These are phyloP conservation scores for Bombus pascuorum DNA, from an alignment of 1,140 invertebrate species.

Conservation along the genomic window DNA sequence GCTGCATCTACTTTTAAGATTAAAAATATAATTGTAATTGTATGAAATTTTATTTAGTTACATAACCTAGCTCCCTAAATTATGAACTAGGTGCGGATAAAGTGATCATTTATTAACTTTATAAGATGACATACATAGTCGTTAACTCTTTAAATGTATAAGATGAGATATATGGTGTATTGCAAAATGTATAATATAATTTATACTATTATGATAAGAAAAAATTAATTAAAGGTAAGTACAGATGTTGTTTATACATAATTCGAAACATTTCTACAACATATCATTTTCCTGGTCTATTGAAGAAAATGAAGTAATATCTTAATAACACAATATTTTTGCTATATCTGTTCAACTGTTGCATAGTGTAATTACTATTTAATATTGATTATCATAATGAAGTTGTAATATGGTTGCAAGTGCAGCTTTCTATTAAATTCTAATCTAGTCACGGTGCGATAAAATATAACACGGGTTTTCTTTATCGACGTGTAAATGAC, in stretches of 20 bases:
- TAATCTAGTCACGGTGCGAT: not conserved
- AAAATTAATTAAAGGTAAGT: slow-evolving; percentile 4
- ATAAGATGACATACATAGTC: not conserved
- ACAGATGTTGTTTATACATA: not conserved
- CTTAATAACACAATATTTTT: not conserved
- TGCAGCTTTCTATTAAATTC: not conserved
- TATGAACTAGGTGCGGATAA: not conserved
- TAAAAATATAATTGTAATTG: not conserved
- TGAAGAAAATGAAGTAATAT: not conserved
- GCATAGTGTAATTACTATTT: not conserved
- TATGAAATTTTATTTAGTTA: not conserved
- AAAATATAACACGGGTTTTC: not conserved
- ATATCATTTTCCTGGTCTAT: not conserved
- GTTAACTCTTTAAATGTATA: slow-evolving; percentile 1
- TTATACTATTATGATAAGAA: not conserved
- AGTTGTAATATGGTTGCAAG: not conserved
- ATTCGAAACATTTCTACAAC: not conserved
- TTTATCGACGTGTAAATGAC: not conserved
- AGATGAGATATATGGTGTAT: not conserved
- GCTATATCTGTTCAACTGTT: not conserved
- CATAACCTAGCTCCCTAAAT: too few species aligned
- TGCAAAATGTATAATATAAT: not conserved
- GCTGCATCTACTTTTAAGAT: not conserved
- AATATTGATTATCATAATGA: not conserved
- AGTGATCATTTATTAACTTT: not conserved